Evolutionary conservation across 2,113 vertebrate species (phyloP).

Genomic region (Cariama cristata): DNA sequence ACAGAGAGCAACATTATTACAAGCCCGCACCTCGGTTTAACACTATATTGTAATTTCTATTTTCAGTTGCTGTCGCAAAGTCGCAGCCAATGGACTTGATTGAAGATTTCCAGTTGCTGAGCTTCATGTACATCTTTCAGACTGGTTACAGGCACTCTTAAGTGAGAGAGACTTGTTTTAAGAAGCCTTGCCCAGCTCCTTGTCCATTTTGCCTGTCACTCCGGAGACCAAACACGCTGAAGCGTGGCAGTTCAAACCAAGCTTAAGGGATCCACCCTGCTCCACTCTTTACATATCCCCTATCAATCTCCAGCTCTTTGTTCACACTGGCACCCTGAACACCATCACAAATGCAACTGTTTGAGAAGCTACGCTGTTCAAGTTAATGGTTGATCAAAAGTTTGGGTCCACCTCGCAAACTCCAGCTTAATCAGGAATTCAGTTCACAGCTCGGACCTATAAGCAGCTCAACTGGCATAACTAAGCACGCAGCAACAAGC

Average conservation of each 20-base stretch:
- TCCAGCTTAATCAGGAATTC: not conserved
- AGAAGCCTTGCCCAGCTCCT: not conserved
- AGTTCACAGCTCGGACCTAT: not conserved
- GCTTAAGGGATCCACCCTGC: not conserved
- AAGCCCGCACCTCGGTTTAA: not conserved
- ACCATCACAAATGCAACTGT: not conserved
- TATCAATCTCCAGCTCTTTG: not conserved
- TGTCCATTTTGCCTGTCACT: not conserved
- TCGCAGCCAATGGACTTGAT: not conserved
- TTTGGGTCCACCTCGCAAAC: not conserved
- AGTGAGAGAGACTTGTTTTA: not conserved
- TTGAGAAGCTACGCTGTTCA: not conserved
- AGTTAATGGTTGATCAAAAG: not conserved
- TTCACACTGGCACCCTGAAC: not conserved
- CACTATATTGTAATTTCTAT: not conserved
- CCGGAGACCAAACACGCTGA: not conserved
- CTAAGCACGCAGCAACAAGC: not conserved
- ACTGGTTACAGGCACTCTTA: not conserved
- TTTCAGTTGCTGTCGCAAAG: not conserved
- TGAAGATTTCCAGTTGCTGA: not conserved
- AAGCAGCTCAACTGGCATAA: not conserved
- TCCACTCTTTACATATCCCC: not conserved
- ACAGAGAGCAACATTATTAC: not conserved
- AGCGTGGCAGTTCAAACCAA: rapidly evolving
- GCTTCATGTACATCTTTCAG: not conserved